phyloP scores from a whole-genome alignment of 2,888 invertebrate species.

The Drosophila kuntzei region DNA sequence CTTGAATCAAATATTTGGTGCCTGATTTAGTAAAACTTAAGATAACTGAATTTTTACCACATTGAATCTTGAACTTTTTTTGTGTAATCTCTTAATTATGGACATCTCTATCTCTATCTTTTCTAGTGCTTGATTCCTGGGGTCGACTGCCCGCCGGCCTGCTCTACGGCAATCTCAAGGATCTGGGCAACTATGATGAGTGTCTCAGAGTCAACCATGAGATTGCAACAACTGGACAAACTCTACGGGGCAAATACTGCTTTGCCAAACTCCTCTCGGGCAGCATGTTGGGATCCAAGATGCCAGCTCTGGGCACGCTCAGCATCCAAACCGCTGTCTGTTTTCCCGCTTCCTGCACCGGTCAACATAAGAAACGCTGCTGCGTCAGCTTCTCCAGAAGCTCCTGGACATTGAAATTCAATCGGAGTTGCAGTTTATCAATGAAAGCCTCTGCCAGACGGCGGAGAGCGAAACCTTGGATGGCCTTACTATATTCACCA shows the following conservation, averaged over 20 bases:
- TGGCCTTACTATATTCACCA: conserved; percentile 66
- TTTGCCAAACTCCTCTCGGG: conserved; percentile 18
- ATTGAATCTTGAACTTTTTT: too few species aligned
- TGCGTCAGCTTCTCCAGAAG: conserved; percentile 38
- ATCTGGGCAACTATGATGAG: conserved; percentile 85
- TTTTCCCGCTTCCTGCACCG: conserved; percentile 67
- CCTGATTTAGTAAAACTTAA: too few species aligned
- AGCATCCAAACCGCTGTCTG: conserved; percentile 62
- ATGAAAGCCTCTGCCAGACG: conserved; percentile 34
- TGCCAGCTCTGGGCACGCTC: fast-evolving
- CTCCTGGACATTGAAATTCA: conserved; percentile 38
- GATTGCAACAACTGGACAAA: conserved; percentile 1
- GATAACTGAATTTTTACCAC: too few species aligned
- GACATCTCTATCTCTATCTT: not conserved
- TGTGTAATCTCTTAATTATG: too few species aligned
- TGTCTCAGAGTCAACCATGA: conserved; percentile 71
- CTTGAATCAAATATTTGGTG: too few species aligned
- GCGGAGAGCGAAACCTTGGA: conserved; percentile 43
- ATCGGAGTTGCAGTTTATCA: conserved; percentile 1
- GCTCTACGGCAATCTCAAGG: conserved; percentile 80
- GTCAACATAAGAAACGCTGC: conserved; percentile 38
- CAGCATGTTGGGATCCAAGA: conserved; percentile 5
- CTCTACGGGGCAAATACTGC: conserved; percentile 57
- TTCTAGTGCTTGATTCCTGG: conserved; percentile 85
- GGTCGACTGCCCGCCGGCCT: conserved; percentile 85